Base-by-base conservation (phyloP, 2,888 invertebrate species). In the Linnaemya vulpina region DNA sequence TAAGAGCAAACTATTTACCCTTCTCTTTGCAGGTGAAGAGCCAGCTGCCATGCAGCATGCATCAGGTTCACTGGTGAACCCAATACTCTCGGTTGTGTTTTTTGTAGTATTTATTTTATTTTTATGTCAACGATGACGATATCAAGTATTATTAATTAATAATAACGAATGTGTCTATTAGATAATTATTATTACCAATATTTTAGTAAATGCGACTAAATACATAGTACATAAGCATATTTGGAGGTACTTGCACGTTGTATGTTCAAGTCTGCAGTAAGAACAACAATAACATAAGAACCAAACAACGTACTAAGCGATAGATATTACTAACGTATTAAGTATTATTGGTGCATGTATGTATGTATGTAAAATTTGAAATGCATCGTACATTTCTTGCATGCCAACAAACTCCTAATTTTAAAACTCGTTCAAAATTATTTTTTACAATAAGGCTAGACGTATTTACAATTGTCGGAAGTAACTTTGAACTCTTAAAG, bases 41-140 rank as follows among this genome's bases (percentile, higher is more conserved):
- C 92, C 92, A 73, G 92, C 92, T 86, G 92, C 92, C 63, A 92
- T 92, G 91, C 92, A 92, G 86, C 92, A 92, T 88, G 92, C 92
- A 68, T 89, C 89, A 79, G 90, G 89, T 79, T 88, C 89, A 74
- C 88, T 78, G 80, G 55, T 84, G 53, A 76, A 88, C 81, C 89
- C 90, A 78, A 78, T 89, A 86, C 88, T 90, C 87, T 89, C 89
- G 89, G 89, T 91, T 90, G 90, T 91, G 89, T 89, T 90, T 88
- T 87, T 90, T 86, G 87, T 89, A 88, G 87, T 90, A 70, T 88
- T 90, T 84, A 86, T 89, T 86, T 87, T 87, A 43, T 87, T 83
- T 81, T 83, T 88, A 46, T 87, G 87, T 86, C 88, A 88, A 68
- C 90, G 90, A 90, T 90, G 90, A 90, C 90, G 87, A 88, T 87